Conservation (phyloP, 2,888 invertebrate genomes). For the Gnatocerus cornutus region DNA sequence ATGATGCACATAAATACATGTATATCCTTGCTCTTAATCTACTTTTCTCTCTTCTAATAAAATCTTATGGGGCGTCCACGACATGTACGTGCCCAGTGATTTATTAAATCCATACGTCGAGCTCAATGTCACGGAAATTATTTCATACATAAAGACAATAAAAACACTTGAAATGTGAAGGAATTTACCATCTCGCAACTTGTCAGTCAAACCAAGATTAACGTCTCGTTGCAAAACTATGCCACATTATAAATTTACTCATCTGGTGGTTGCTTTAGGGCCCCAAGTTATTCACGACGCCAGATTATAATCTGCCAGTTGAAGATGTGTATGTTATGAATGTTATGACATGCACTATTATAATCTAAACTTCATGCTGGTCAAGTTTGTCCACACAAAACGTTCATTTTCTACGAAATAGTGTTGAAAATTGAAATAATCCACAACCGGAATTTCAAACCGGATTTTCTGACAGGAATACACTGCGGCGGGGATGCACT, state of each 20-base stretch:
- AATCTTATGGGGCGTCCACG: slow-evolving; percentile 40
- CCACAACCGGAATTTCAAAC: slow-evolving; percentile 13
- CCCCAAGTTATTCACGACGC: slow-evolving; percentile 5
- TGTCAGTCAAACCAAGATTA: slow-evolving; percentile 22
- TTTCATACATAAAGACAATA: slow-evolving; percentile 37
- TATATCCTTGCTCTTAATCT: slow-evolving; percentile 53
- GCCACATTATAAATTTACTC: slow-evolving; percentile 17
- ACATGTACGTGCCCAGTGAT: slow-evolving; percentile 38
- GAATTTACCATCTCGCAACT: slow-evolving; percentile 41
- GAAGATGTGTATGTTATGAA: no score
- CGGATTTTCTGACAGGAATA: slow-evolving; percentile 11
- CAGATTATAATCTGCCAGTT: slow-evolving; percentile 2
- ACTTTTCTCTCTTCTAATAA: slow-evolving; percentile 40
- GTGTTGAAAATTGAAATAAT: slow-evolving; percentile 25
- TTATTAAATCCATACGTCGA: slow-evolving; percentile 33
- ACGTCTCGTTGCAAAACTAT: slow-evolving; percentile 16
- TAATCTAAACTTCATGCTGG: slow-evolving; percentile 7
- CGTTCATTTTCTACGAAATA: slow-evolving; percentile 1
- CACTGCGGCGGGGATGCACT: slow-evolving; percentile 9
- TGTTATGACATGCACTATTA: background rate
- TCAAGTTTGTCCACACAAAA: background rate
- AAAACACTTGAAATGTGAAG: slow-evolving; percentile 37
- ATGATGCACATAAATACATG: slow-evolving; percentile 35
- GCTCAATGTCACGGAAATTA: slow-evolving; percentile 49
- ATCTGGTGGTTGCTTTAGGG: slow-evolving; percentile 20